Conservation (phyloP, 2,888 invertebrate genomes). For the Tinea trinotella region DNA sequence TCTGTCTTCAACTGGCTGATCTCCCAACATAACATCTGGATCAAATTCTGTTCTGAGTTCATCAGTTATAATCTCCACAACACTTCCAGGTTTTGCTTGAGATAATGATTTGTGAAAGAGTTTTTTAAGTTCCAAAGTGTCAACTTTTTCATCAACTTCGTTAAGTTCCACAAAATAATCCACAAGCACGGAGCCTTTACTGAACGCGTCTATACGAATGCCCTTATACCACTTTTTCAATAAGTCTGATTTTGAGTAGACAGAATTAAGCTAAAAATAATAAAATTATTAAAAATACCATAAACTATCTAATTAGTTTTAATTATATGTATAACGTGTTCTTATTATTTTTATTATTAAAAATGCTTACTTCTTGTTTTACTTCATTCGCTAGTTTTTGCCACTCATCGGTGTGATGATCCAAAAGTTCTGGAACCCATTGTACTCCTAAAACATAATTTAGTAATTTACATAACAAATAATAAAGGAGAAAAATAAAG, state of each 20-base stretch:
- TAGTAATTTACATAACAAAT: neutral
- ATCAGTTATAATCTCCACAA: conserved; percentile 44
- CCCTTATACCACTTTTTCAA: conserved; percentile 88
- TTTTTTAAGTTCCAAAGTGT: conserved; percentile 80
- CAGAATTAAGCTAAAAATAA: conserved; percentile 81
- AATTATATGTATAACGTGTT: too few species aligned
- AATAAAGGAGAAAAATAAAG: neutral
- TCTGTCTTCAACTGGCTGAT: conserved; percentile 61
- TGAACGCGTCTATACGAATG: conserved; percentile 90
- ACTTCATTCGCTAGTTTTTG: conserved; percentile 86
- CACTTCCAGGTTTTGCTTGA: conserved; percentile 63
- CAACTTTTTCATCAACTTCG: conserved; percentile 78
- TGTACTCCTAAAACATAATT: conserved; percentile 63
- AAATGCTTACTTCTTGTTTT: conserved; percentile 78
- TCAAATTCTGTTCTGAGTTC: conserved; percentile 42
- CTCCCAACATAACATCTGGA: conserved; percentile 58
- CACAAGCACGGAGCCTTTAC: conserved; percentile 88
- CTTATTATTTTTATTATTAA: too few species aligned
- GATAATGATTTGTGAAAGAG: conserved; percentile 76
- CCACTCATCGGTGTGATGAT: conserved; percentile 91
- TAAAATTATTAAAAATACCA: conserved; percentile 5
- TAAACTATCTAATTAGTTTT: too few species aligned
- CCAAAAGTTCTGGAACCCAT: conserved; percentile 89
- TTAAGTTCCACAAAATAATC: conserved; percentile 90
- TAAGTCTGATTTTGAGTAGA: conserved; percentile 82